phyloP scores from a whole-genome alignment of 2,113 vertebrate species.

The Syngnathus floridae region DNA sequence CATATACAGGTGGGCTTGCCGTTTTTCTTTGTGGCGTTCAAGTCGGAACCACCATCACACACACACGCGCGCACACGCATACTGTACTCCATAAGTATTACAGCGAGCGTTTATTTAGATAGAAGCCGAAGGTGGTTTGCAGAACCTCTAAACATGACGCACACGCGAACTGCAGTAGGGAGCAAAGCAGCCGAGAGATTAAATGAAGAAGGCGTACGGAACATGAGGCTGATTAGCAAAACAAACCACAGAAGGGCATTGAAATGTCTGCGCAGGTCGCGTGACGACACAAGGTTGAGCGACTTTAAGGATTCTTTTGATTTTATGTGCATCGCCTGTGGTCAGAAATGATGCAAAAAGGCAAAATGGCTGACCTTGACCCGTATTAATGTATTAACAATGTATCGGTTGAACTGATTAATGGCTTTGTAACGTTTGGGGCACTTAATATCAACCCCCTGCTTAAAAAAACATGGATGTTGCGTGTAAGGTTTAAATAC shows the following conservation, averaged over 20 bases:
- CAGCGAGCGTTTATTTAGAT: slow-evolving; percentile 26
- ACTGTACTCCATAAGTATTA: neutral
- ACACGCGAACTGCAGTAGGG: neutral
- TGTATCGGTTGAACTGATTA: too few relatives aligned
- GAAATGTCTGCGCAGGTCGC: neutral
- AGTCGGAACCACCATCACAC: slow-evolving; percentile 1
- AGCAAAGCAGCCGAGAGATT: slow-evolving; percentile 1
- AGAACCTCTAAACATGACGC: slow-evolving; percentile 25
- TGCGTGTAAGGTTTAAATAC: slow-evolving; percentile 43
- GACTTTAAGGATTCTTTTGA: neutral
- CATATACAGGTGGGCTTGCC: slow-evolving; percentile 6
- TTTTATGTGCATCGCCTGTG: neutral
- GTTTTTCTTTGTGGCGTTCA: slow-evolving; percentile 13
- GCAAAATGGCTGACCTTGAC: neutral
- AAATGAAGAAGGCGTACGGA: slow-evolving; percentile 24
- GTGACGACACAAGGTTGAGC: neutral
- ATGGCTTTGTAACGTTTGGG: too few relatives aligned
- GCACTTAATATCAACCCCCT: too few relatives aligned
- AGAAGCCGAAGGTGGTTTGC: slow-evolving; percentile 13
- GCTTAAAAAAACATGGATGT: neutral
- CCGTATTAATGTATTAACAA: too few relatives aligned
- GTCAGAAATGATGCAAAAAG: neutral
- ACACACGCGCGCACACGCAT: too few relatives aligned
- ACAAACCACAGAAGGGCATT: slow-evolving; percentile 18
- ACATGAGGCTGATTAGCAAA: slow-evolving; percentile 14